Percentiles rank a stretch among this genome's conserved stretches.
Conservation (phyloP, 2,888 invertebrate species). For the Leptothorax acervorum region DNA sequence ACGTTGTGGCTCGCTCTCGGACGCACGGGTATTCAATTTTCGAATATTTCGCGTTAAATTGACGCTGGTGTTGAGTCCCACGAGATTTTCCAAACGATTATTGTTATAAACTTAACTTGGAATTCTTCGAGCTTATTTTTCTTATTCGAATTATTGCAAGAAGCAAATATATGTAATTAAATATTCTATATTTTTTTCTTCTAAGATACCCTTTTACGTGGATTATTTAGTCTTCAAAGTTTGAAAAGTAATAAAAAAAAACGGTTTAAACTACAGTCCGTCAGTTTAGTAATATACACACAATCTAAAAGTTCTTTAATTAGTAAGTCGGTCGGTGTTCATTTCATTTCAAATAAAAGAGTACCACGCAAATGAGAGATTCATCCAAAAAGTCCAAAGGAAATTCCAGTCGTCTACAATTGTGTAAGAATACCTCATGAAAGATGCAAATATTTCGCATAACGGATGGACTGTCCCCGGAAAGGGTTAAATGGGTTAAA, state of each 20-base stretch:
- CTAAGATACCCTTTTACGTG: background rate
- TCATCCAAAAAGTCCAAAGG: background rate
- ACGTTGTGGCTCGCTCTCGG: background rate
- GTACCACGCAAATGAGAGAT: background rate
- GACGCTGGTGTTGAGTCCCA: background rate
- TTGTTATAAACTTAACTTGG: background rate
- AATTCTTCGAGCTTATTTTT: background rate
- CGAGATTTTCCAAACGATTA: background rate
- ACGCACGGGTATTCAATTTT: background rate
- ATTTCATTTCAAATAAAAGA: background rate
- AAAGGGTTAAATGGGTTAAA: slow-evolving; percentile 34
- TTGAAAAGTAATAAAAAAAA: slow-evolving; percentile 2
- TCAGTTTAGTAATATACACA: slow-evolving; percentile 7
- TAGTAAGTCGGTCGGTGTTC: background rate
- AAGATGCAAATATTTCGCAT: slow-evolving; percentile 10
- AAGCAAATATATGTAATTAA: background rate
- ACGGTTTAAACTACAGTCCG: background rate
- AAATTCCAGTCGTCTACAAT: background rate
- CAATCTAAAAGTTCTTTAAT: slow-evolving; percentile 11
- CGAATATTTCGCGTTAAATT: background rate
- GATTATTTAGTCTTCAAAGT: background rate
- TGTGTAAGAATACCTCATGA: background rate
- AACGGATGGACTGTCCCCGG: slow-evolving; percentile 9
- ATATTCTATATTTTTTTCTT: background rate
- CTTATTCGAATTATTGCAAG: background rate